Conservation (phyloP, 2,888 invertebrate species). For the Leptinotarsa haldemani region DNA sequence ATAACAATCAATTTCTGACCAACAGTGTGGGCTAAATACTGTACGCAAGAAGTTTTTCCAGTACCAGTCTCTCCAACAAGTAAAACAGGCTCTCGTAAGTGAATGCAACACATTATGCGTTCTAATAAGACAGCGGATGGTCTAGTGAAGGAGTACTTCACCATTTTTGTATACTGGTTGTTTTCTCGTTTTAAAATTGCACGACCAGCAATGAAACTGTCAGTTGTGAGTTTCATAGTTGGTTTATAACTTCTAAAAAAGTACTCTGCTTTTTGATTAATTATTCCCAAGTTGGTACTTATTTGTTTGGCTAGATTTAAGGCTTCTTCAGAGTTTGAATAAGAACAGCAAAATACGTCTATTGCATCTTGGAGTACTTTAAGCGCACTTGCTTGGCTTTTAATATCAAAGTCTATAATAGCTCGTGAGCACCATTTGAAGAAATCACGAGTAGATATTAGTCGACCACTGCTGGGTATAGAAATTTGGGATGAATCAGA, state of each 20-base stretch:
- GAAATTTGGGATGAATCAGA: conserved; percentile 53
- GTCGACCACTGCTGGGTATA: conserved; percentile 69
- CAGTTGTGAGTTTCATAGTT: conserved; percentile 71
- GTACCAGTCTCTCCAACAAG: conserved; percentile 99
- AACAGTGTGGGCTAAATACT: conserved; percentile 86
- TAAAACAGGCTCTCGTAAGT: conserved; percentile 87
- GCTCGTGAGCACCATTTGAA: conserved; percentile 92
- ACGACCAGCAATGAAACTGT: conserved; percentile 78
- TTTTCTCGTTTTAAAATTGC: conserved; percentile 66
- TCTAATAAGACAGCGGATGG: conserved; percentile 87
- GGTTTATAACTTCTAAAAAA: conserved; percentile 86
- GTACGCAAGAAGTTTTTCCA: conserved; percentile 96
- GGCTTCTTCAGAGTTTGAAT: conserved; percentile 74
- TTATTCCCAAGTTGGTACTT: conserved; percentile 84
- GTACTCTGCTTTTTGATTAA: conserved; percentile 84
- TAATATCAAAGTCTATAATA: conserved; percentile 78
- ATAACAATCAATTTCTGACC: conserved; percentile 91
- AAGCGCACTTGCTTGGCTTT: conserved; percentile 75
- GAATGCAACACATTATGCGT: conserved; percentile 86
- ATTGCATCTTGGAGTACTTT: conserved; percentile 88
- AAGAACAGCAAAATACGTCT: conserved; percentile 89
- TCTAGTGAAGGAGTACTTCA: conserved; percentile 85
- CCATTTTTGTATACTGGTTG: conserved; percentile 48
- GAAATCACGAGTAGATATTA: conserved; percentile 87
- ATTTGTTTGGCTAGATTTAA: conserved; percentile 78